These are phyloP conservation scores for Calephelis perditalis DNA, from an alignment of 2,888 invertebrate species.

Conservation along the genomic window DNA sequence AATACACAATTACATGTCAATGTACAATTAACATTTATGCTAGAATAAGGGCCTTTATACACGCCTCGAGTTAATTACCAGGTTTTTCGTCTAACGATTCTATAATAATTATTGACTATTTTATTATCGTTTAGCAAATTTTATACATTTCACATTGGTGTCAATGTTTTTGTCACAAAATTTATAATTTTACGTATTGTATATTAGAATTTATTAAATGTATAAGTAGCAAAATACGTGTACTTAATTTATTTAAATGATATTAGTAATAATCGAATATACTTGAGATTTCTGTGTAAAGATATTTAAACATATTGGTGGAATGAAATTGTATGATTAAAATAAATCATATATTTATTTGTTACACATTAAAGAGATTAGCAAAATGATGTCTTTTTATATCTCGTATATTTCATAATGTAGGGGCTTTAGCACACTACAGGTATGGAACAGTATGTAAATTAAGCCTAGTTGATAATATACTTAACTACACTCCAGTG, in stretches of 20 bases:
- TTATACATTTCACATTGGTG: neutral
- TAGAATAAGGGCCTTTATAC: no score
- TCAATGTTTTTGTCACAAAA: neutral
- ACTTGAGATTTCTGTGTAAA: slow-evolving; percentile 6
- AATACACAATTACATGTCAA: no score
- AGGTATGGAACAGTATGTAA: no score
- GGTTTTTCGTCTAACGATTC: no score
- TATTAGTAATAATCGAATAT: slow-evolving; percentile 3
- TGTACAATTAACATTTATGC: no score
- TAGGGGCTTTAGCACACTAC: no score
- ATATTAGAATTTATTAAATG: slow-evolving; percentile 5
- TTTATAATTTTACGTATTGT: neutral
- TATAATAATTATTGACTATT: no score
- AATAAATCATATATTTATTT: slow-evolving; percentile 3
- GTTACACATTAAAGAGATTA: neutral
- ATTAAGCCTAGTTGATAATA: no score
- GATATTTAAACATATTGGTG: neutral
- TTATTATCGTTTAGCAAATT: neutral
- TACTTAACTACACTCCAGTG: no score
- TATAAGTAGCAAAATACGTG: slow-evolving; percentile 5
- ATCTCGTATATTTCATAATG: slow-evolving; percentile 32
- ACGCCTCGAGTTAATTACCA: no score
- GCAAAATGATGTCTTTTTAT: neutral
- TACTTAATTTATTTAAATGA: slow-evolving; percentile 10
- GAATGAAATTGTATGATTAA: neutral